These are phyloP conservation scores for Drosophila sordidapex DNA, from an alignment of 2,888 invertebrate genomes.

Conservation along the genomic window DNA sequence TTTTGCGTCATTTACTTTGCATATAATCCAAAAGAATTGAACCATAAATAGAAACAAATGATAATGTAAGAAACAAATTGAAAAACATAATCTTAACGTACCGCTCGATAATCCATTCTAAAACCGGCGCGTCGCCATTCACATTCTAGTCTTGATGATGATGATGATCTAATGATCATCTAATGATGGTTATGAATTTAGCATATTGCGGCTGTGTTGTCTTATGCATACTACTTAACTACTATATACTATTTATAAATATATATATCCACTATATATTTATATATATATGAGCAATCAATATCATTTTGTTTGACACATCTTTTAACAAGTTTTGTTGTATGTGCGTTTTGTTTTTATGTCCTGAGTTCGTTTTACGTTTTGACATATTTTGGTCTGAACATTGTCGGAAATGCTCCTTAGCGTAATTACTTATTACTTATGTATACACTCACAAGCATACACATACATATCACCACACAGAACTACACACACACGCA, in stretches of 20 bases:
- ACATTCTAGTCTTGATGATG: conserved; percentile 67
- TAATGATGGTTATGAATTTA: conserved; percentile 72
- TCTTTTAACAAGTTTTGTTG: conserved; percentile 70
- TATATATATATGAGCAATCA: conserved; percentile 49
- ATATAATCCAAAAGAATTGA: conserved; percentile 54
- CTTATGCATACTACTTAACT: conserved; percentile 73
- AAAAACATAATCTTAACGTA: conserved; percentile 34
- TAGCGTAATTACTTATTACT: conserved; percentile 69
- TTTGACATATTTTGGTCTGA: conserved; percentile 72
- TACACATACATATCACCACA: conserved; percentile 27
- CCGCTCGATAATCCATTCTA: conserved; percentile 59
- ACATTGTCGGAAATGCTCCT: conserved; percentile 77
- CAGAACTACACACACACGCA: conserved; percentile 29
- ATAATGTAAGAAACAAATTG: conserved; percentile 39
- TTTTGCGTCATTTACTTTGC: conserved; percentile 55
- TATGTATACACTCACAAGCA: conserved; percentile 58
- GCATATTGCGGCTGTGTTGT: conserved; percentile 81
- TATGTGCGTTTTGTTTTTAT: conserved; percentile 74
- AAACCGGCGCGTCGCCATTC: conserved; percentile 56
- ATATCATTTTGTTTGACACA: conserved; percentile 57
- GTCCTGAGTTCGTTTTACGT: conserved; percentile 63
- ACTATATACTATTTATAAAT: conserved; percentile 48
- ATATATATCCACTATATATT: conserved; percentile 53
- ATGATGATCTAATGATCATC: conserved; percentile 58
- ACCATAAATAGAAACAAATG: conserved; percentile 38